Evolutionary conservation across 2,888 invertebrate genomes (phyloP).

Genomic region (Myathropa florea): DNA sequence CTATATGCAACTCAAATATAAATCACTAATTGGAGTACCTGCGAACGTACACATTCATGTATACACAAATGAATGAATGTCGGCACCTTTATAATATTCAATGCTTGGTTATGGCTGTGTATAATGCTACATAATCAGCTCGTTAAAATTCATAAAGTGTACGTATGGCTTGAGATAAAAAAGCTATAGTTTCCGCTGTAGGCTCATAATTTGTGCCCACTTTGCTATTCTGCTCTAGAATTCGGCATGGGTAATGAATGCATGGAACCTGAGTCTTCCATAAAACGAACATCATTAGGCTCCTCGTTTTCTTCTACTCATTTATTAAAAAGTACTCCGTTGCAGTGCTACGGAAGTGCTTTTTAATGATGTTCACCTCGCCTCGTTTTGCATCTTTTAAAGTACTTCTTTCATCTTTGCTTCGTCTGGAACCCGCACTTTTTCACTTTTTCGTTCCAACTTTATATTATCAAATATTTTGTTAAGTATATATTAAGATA

Average conservation of each 20-base stretch:
- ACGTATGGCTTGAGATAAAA: slow-evolving; percentile 43
- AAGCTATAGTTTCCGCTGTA: slow-evolving; percentile 42
- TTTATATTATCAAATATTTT: neutral
- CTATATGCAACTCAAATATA: neutral
- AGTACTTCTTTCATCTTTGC: slow-evolving; percentile 25
- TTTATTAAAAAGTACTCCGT: slow-evolving; percentile 64
- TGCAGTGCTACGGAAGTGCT: slow-evolving; percentile 59
- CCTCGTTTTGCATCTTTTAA: slow-evolving; percentile 36
- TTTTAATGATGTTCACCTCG: slow-evolving; percentile 63
- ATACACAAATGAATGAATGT: slow-evolving; percentile 2
- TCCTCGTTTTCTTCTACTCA: slow-evolving; percentile 57
- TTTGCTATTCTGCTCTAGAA: slow-evolving; percentile 63
- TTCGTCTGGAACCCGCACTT: neutral
- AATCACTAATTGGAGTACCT: neutral
- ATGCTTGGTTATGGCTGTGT: neutral
- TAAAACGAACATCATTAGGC: slow-evolving; percentile 66
- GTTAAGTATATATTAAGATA: neutral
- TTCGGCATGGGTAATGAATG: slow-evolving; percentile 67
- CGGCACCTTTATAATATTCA: slow-evolving; percentile 27
- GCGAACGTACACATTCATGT: neutral
- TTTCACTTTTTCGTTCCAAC: slow-evolving; percentile 21
- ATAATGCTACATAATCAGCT: slow-evolving; percentile 44
- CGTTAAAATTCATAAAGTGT: slow-evolving; percentile 69
- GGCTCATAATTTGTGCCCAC: slow-evolving; percentile 36
- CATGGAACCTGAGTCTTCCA: slow-evolving; percentile 46